Evolutionary conservation across 2,888 invertebrate genomes (phyloP).

Genomic region (Muscina levida): DNA sequence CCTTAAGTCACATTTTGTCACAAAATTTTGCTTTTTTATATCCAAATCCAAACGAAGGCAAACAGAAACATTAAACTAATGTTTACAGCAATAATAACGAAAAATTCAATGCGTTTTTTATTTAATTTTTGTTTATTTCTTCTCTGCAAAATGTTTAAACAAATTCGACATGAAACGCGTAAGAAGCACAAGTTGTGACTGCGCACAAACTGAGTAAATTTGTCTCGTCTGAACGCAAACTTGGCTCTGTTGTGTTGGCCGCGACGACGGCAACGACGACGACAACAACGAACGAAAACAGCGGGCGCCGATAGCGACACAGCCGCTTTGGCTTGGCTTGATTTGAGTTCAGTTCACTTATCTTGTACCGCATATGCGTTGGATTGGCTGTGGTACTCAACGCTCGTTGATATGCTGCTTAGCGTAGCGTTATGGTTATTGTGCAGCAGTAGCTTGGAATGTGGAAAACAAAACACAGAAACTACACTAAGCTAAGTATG

Average conservation of each 20-base stretch:
- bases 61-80: conserved; percentile 1
- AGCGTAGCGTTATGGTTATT: background rate
- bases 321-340: background rate
- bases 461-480: background rate
- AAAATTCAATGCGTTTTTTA: too few species aligned
- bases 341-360: conserved; percentile 17
- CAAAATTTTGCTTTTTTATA: conserved; percentile 58
- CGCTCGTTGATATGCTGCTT: background rate
- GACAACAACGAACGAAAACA: background rate
- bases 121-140: conserved; percentile 42
- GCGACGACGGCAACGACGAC: background rate
- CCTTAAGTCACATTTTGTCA: conserved; percentile 64
- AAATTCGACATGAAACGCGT: conserved; percentile 65
- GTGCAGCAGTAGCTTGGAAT: background rate
- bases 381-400: too few species aligned
- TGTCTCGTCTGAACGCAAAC: conserved; percentile 52
- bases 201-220: conserved; percentile 65
- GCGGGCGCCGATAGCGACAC: background rate
- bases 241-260: conserved; percentile 51
- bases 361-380: too few species aligned
- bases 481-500: background rate
- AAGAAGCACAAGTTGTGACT: conserved; percentile 71
- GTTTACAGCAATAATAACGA: too few species aligned
- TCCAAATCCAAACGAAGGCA: background rate
- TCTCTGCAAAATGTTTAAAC: conserved; percentile 38